Evolutionary conservation across 1,140 invertebrate species (phyloP).

Genomic region (Drosophila parvula): DNA sequence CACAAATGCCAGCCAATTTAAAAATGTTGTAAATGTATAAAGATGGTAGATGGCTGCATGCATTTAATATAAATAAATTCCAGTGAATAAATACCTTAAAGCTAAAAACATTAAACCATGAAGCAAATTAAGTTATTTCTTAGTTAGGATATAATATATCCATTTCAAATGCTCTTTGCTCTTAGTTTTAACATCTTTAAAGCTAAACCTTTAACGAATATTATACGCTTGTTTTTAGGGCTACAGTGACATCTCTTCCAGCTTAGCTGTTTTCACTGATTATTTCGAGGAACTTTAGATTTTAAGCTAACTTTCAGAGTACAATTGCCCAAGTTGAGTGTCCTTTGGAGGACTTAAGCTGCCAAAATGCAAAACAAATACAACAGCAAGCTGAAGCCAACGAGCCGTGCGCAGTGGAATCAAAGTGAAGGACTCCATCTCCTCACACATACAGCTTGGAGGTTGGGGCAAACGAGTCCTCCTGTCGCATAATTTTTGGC

Average conservation of each 20-base stretch:
- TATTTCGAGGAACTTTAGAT: constrained; percentile 15
- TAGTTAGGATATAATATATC: not conserved
- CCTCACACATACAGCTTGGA: not conserved
- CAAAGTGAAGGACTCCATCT: constrained; percentile 45
- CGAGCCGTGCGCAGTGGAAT: constrained; percentile 35
- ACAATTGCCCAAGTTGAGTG: constrained; percentile 32
- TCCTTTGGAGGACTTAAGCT: constrained; percentile 26
- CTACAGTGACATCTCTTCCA: too few relatives aligned
- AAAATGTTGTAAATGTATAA: not conserved
- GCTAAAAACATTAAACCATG: too few relatives aligned
- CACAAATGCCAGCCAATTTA: too few relatives aligned
- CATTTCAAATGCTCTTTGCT: too few relatives aligned
- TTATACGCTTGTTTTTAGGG: not conserved
- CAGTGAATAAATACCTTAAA: not conserved
- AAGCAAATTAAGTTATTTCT: not conserved
- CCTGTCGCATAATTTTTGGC: constrained; percentile 78
- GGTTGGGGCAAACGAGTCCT: constrained; percentile 51
- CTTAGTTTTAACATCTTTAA: not conserved
- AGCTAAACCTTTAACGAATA: not conserved
- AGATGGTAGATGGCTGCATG: not conserved
- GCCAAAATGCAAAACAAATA: constrained; percentile 45
- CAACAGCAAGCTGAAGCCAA: constrained; percentile 9
- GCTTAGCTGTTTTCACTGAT: constrained; percentile 28
- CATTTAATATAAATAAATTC: not conserved
- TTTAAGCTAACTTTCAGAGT: constrained; percentile 18